These are phyloP conservation scores for Crax fasciolata DNA, from an alignment of 2,797 vertebrate genomes.

Conservation along the genomic window DNA sequence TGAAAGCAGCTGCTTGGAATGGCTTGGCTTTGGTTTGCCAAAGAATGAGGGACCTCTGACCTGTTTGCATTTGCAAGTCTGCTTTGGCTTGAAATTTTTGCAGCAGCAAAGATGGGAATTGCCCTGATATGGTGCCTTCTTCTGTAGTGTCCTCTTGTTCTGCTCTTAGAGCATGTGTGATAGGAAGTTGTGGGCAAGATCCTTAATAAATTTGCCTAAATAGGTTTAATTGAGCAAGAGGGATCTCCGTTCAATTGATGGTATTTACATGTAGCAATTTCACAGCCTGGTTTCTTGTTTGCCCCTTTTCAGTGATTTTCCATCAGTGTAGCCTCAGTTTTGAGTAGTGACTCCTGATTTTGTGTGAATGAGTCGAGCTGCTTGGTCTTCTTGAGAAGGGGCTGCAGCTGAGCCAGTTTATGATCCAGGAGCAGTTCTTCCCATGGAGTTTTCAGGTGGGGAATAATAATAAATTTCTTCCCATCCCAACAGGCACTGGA, in stretches of 20 bases:
- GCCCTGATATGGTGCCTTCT: accelerated
- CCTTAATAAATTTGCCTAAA: background rate
- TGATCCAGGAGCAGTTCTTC: background rate
- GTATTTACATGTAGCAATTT: background rate
- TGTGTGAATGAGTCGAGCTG: background rate
- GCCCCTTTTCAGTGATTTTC: background rate
- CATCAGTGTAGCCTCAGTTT: background rate
- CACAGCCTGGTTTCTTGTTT: background rate
- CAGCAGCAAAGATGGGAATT: background rate
- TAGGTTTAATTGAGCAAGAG: background rate
- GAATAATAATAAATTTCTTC: background rate
- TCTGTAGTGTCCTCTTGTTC: background rate
- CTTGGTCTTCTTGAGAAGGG: background rate
- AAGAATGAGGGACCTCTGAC: background rate
- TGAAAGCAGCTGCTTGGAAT: background rate
- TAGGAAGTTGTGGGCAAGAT: background rate
- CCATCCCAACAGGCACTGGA: background rate
- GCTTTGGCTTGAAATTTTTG: background rate
- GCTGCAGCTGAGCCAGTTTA: background rate
- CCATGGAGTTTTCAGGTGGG: background rate
- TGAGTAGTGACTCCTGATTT: background rate
- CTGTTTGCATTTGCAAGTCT: background rate
- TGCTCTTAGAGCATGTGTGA: accelerated
- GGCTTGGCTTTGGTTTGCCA: background rate
- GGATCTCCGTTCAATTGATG: background rate